Percentiles rank a stretch among this genome's conserved stretches.
Conservation (phyloP, 1,140 invertebrate species). For the Bursaphelenchus mucronatus region DNA sequence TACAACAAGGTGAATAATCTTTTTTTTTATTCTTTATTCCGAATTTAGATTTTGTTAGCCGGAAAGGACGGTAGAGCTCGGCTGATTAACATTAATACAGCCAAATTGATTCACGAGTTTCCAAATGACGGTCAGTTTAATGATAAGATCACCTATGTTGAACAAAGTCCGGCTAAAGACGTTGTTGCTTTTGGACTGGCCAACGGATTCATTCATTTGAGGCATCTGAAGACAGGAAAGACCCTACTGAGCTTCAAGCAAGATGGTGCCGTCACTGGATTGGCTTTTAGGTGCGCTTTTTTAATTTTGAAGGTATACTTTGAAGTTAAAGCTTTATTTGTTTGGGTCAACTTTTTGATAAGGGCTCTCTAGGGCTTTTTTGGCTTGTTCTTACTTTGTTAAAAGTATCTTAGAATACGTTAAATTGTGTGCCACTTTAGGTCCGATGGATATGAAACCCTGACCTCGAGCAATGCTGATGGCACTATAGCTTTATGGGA, state of each 20-base stretch:
- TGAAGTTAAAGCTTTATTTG: background rate
- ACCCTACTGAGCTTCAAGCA: slow-evolving; percentile 35
- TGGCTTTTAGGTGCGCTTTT: slow-evolving; percentile 37
- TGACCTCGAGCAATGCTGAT: slow-evolving; percentile 35
- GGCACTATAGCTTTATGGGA: slow-evolving; percentile 46
- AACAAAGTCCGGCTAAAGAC: slow-evolving; percentile 43
- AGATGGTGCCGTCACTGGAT: slow-evolving; percentile 32
- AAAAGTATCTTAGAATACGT: too few species aligned
- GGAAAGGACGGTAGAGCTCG: slow-evolving; percentile 21
- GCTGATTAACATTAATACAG: slow-evolving; percentile 41
- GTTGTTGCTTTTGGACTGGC: slow-evolving; percentile 43
- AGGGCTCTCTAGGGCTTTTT: background rate
- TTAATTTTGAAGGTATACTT: slow-evolving; percentile 1
- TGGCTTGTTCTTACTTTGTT: too few species aligned
- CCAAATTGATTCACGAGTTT: slow-evolving; percentile 44
- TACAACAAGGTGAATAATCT: slow-evolving; percentile 19
- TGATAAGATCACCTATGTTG: slow-evolving; percentile 31
- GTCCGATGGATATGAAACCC: slow-evolving; percentile 38
- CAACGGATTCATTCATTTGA: slow-evolving; percentile 37
- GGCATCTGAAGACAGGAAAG: slow-evolving; percentile 37
- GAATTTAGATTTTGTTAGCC: slow-evolving; percentile 25
- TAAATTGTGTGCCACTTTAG: slow-evolving; percentile 25
- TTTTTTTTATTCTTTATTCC: background rate
- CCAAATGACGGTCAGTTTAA: slow-evolving; percentile 34
- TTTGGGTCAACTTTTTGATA: slow-evolving; percentile 6